Conservation (phyloP, 2,797 vertebrate genomes). For the Apogon talboti region DNA sequence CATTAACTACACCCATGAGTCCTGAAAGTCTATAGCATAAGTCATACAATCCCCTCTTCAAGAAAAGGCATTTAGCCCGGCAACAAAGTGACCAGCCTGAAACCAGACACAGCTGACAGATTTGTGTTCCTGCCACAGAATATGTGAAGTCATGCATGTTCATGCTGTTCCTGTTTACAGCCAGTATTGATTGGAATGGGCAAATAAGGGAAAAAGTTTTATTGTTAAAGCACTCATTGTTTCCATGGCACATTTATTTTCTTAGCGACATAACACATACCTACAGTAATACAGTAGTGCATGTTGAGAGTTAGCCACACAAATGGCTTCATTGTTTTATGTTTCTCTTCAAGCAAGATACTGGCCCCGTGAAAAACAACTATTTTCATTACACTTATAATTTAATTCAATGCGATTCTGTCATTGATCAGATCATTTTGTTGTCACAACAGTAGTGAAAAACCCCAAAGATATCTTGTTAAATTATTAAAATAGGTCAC, state of each 20-base stretch:
- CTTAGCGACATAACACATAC: constrained; percentile 13
- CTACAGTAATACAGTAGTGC: neutral
- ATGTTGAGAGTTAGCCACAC: constrained; percentile 1
- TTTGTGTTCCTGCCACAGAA: constrained; percentile 69
- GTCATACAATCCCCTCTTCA: constrained; percentile 13
- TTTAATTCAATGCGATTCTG: too few species aligned
- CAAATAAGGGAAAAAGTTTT: constrained; percentile 28
- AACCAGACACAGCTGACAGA: constrained; percentile 67
- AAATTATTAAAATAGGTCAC: too few species aligned
- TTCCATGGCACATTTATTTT: constrained; percentile 35
- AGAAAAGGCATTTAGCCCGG: constrained; percentile 29
- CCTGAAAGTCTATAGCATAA: constrained; percentile 27
- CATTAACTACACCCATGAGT: constrained; percentile 34
- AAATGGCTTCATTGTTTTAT: neutral
- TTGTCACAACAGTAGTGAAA: too few species aligned
- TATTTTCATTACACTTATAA: too few species aligned
- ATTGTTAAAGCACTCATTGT: constrained; percentile 56
- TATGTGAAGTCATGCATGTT: constrained; percentile 70
- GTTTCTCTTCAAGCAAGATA: neutral
- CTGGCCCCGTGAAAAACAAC: too few species aligned
- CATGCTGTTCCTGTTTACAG: constrained; percentile 67
- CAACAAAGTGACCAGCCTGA: constrained; percentile 36
- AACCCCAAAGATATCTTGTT: too few species aligned
- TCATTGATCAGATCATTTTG: too few species aligned
- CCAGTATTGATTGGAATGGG: constrained; percentile 37